Percentiles rank a stretch among this genome's conserved stretches.
Conservation (phyloP, 2,113 vertebrate genomes). For the Colaptes auratus region DNA sequence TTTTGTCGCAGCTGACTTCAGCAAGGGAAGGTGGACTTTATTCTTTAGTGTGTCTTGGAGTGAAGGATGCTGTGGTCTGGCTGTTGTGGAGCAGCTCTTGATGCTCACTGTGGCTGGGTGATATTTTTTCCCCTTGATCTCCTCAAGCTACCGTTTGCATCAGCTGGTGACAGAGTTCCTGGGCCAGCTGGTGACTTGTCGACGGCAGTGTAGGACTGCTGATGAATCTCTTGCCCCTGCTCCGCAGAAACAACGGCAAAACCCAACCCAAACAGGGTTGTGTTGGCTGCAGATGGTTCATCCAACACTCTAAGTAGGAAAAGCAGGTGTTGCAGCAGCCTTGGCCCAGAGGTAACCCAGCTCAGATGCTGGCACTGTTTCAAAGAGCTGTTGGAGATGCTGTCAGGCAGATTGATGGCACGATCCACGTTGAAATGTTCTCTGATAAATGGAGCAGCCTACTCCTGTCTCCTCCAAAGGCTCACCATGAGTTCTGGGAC, state of each 20-base stretch:
- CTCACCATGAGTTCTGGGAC: conserved; percentile 28
- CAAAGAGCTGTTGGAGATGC: conserved; percentile 59
- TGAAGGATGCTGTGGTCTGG: not conserved
- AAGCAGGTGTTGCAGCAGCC: conserved; percentile 71
- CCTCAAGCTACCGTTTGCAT: not conserved
- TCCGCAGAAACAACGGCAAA: not conserved
- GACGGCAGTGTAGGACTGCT: conserved; percentile 9
- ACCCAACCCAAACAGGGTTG: conserved; percentile 22
- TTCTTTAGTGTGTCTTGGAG: not conserved
- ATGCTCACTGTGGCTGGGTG: not conserved
- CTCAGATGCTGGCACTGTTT: conserved; percentile 49
- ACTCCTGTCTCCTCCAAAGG: conserved; percentile 64
- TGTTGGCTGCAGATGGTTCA: conserved; percentile 62
- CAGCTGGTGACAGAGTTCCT: not conserved
- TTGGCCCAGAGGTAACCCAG: conserved; percentile 67
- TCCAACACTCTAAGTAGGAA: not conserved
- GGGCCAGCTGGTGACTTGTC: conserved; percentile 57
- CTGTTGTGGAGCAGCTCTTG: not conserved
- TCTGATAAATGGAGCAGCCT: conserved; percentile 75
- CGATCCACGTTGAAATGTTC: conserved; percentile 30
- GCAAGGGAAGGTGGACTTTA: not conserved
- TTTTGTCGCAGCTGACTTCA: not conserved
- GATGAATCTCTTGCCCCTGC: conserved; percentile 55
- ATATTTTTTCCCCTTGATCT: not conserved
- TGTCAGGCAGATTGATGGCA: conserved; percentile 65